A percentile compares a stretch with the other conserved stretches of the same genome.
Evolutionary conservation across 2,113 vertebrate genomes (phyloP).

Genomic region (Gadus macrocephalus): DNA sequence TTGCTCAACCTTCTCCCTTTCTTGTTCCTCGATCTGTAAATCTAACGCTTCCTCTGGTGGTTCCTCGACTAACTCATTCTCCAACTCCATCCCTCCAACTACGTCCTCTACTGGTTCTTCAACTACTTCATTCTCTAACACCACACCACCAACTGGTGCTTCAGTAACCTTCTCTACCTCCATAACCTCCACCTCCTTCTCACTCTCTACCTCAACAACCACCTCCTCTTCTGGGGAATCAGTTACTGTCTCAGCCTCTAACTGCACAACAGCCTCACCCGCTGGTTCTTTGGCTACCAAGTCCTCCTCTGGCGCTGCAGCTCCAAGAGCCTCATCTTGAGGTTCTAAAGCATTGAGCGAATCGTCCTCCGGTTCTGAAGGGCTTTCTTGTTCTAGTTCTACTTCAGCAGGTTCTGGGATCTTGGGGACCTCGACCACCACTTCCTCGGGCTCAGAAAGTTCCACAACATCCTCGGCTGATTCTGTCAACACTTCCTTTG

Average conservation of each 20-base stretch:
- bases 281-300: not conserved
- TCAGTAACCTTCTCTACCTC: constrained; percentile 6
- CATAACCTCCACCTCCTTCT: constrained; percentile 2
- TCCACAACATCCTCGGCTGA: constrained; percentile 3
- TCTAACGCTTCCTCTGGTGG: not conserved
- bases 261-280: not conserved
- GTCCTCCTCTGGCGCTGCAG: not conserved
- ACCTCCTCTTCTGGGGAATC: constrained; percentile 1
- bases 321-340: not conserved
- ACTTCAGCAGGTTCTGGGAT: not conserved
- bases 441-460: not conserved
- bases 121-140: not conserved
- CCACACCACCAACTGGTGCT: not conserved
- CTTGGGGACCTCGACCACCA: not conserved
- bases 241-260: not conserved
- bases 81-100: too few species aligned
- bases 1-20: constrained; percentile 3
- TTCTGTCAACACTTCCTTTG: constrained; percentile 8
- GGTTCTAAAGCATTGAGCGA: not conserved
- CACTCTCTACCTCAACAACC: not conserved
- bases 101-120: too few species aligned
- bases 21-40: not conserved
- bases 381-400: not conserved
- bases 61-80: too few species aligned
- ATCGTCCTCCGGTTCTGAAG: not conserved